Percentiles rank a stretch among this genome's conserved stretches.
These are phyloP conservation scores for Tetheella fluctuosa DNA, from an alignment of 2,888 invertebrate genomes.

Conservation along the genomic window DNA sequence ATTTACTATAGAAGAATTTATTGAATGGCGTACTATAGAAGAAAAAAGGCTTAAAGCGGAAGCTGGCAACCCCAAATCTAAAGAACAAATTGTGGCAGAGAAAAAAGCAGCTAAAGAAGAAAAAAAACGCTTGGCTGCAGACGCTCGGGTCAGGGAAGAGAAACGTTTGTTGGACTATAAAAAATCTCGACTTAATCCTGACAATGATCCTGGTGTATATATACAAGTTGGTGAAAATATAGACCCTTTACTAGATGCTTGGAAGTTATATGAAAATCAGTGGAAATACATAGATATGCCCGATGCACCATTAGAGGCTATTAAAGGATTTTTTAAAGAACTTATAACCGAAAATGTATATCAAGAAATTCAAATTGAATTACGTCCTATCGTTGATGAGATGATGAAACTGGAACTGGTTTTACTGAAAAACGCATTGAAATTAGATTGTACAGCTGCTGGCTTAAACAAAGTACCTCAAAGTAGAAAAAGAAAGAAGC, in stretches of 20 bases:
- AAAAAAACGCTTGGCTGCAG: conserved; percentile 58
- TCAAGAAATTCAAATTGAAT: conserved; percentile 85
- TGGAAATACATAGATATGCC: conserved; percentile 69
- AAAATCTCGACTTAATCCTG: conserved; percentile 75
- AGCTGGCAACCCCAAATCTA: conserved; percentile 59
- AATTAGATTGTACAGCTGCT: conserved; percentile 56
- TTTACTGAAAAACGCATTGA: conserved; percentile 81
- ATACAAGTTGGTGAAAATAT: conserved; percentile 52
- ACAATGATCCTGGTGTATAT: conserved; percentile 72
- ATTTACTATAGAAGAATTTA: conserved; percentile 84
- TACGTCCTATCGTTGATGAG: conserved; percentile 88
- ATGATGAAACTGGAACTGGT: conserved; percentile 85
- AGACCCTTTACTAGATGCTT: conserved; percentile 49
- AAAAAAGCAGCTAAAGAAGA: conserved; percentile 70
- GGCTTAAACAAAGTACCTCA: conserved; percentile 47
- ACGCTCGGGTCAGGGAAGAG: conserved; percentile 61
- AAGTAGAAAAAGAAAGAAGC: conserved; percentile 66
- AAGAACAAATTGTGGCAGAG: conserved; percentile 78
- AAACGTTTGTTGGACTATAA: conserved; percentile 73
- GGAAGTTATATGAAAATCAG: conserved; percentile 61
- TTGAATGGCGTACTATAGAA: conserved; percentile 67
- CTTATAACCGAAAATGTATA: conserved; percentile 87
- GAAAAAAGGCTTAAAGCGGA: conserved; percentile 66
- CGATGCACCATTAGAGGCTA: conserved; percentile 81
- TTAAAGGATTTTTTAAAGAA: conserved; percentile 85